Conservation (phyloP, 2,888 invertebrate species). For the Drosophila prostipennis region DNA sequence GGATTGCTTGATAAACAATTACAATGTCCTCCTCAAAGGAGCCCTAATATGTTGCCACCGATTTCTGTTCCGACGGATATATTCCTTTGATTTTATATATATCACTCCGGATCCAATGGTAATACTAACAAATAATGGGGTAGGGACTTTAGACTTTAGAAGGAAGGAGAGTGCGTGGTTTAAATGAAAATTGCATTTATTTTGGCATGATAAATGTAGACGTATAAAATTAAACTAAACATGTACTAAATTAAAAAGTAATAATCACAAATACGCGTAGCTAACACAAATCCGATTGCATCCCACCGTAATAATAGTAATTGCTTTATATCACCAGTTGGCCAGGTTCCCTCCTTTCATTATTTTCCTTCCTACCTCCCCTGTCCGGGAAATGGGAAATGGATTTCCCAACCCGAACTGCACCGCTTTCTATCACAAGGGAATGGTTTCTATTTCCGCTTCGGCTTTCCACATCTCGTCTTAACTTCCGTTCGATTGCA, state of each 20-base stretch:
- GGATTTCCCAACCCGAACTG: constrained; percentile 9
- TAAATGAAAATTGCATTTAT: constrained; percentile 57
- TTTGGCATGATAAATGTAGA: constrained; percentile 49
- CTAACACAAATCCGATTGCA: constrained; percentile 44
- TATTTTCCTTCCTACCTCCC: constrained; percentile 10
- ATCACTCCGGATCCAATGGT: constrained; percentile 8
- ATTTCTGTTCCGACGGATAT: constrained; percentile 35
- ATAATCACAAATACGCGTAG: constrained; percentile 56
- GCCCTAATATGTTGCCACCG: constrained; percentile 60
- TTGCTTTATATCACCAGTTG: constrained; percentile 74
- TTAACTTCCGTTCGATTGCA: constrained; percentile 15
- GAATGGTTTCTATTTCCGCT: constrained; percentile 17
- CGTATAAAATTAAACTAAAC: constrained; percentile 41
- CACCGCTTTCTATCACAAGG: constrained; percentile 59
- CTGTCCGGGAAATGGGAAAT: constrained; percentile 10
- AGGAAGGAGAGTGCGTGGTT: neutral
- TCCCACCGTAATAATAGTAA: constrained; percentile 58
- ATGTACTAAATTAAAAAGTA: constrained; percentile 55
- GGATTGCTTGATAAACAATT: constrained; percentile 20
- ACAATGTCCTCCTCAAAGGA: constrained; percentile 54
- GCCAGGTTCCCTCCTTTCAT: neutral
- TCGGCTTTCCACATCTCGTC: constrained; percentile 1
- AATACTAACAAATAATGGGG: neutral
- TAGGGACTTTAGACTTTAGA: neutral
- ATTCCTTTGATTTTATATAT: constrained; percentile 4